phyloP scores from a whole-genome alignment of 1,140 invertebrate genomes.

The Piezodorus guildinii region DNA sequence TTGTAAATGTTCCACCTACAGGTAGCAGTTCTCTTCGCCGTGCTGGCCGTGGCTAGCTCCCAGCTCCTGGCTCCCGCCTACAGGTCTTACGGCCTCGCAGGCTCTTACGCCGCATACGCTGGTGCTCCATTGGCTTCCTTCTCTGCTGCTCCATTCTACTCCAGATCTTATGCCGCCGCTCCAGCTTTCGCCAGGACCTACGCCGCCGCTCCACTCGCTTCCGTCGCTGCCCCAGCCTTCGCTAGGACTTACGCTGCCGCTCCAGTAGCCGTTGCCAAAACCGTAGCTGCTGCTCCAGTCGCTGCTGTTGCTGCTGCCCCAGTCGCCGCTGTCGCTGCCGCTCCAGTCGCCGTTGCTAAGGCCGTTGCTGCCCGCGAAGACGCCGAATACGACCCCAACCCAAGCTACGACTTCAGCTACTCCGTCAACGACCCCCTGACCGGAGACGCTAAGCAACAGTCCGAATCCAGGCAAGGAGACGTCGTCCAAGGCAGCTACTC shows the following conservation, averaged over 20 bases:
- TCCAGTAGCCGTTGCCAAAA: neutral
- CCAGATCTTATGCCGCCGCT: neutral
- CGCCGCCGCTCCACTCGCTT: neutral
- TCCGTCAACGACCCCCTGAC: constrained; percentile 31
- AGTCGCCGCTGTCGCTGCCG: neutral
- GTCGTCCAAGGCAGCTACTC: constrained; percentile 13
- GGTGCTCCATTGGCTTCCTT: neutral
- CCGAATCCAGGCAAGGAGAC: constrained; percentile 28
- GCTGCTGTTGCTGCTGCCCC: constrained; percentile 4
- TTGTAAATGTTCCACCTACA: too few relatives aligned
- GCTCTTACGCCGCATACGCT: neutral
- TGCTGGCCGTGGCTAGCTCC: too few relatives aligned
- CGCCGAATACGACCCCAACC: constrained; percentile 22
- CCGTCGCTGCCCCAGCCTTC: neutral
- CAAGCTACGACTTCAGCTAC: constrained; percentile 32
- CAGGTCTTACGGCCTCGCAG: too few relatives aligned
- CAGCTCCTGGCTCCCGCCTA: too few relatives aligned
- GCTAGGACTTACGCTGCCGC: neutral
- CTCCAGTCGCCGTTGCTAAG: constrained; percentile 26
- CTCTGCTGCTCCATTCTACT: neutral
- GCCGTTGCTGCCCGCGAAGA: constrained; percentile 26
- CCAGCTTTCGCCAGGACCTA: neutral
- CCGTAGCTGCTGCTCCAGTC: neutral
- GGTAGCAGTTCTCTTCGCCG: too few relatives aligned
- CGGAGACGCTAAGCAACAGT: constrained; percentile 32